Evolutionary conservation across 2,888 invertebrate species (phyloP).

Genomic region (Hypsopygia costalis): DNA sequence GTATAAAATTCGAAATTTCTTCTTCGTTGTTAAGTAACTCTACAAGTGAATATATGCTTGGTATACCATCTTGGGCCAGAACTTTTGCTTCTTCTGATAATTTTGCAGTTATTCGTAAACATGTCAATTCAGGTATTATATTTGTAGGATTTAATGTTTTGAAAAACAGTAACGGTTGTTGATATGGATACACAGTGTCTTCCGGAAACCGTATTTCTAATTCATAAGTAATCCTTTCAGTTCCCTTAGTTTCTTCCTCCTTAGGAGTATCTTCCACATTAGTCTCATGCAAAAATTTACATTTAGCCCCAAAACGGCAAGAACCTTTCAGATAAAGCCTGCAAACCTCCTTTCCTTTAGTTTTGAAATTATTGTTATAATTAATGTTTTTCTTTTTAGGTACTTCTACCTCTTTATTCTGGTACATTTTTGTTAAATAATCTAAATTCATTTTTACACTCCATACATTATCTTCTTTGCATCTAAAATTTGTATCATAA

Average conservation of each 20-base stretch:
- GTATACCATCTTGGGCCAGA: conserved; percentile 84
- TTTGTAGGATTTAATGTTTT: conserved; percentile 80
- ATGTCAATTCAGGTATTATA: conserved; percentile 82
- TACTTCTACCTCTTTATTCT: conserved; percentile 70
- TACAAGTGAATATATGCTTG: conserved; percentile 86
- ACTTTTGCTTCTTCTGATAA: conserved; percentile 84
- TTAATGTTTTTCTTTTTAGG: conserved; percentile 63
- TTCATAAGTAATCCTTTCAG: conserved; percentile 76
- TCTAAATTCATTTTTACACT: conserved; percentile 83
- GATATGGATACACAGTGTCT: conserved; percentile 86
- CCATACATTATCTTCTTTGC: conserved; percentile 88
- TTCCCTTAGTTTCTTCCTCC: conserved; percentile 39
- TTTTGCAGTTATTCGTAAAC: conserved; percentile 83
- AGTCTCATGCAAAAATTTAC: conserved; percentile 86
- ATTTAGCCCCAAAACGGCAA: conserved; percentile 87
- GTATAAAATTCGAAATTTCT: conserved; percentile 81
- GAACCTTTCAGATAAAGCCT: conserved; percentile 83
- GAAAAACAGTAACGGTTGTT: conserved; percentile 86
- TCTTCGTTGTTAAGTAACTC: conserved; percentile 86
- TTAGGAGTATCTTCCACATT: conserved; percentile 46
- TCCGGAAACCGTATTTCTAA: conserved; percentile 88
- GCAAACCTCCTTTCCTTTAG: conserved; percentile 81
- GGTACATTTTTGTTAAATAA: conserved; percentile 81
- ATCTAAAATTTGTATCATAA: conserved; percentile 85
- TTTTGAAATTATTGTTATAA: conserved; percentile 56